A percentile compares a stretch with the other conserved stretches of the same genome.
These are phyloP conservation scores for Toxotes chatareus DNA, from an alignment of 2,113 vertebrate genomes.

Conservation along the genomic window DNA sequence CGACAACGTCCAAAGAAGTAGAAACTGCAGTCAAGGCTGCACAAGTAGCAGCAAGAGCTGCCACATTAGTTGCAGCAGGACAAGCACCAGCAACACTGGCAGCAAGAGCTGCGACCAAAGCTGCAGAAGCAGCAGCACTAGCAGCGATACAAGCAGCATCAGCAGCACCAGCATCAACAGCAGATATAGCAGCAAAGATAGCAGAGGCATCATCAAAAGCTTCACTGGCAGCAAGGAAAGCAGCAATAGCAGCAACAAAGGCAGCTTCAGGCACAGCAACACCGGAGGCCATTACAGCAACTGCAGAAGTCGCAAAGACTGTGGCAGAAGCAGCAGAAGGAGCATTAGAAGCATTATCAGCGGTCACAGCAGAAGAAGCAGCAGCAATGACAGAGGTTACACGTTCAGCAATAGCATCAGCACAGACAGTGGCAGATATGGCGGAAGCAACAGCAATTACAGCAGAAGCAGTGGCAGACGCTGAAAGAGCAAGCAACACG, in stretches of 20 bases:
- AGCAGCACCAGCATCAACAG: neutral
- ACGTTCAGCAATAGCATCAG: neutral
- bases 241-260: conserved; percentile 10
- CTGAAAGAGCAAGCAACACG: neutral
- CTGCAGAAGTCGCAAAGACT: neutral
- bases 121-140: conserved; percentile 13
- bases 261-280: neutral
- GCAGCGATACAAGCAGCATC: neutral
- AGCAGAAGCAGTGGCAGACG: neutral
- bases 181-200: neutral
- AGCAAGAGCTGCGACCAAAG: neutral
- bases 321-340: neutral
- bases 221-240: neutral
- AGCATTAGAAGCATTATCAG: neutral
- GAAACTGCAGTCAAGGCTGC: neutral
- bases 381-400: neutral
- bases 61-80: neutral
- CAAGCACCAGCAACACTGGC: neutral
- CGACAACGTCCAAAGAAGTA: neutral
- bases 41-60: conserved; percentile 6
- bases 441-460: conserved; percentile 16
- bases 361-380: neutral
- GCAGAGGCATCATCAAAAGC: neutral
- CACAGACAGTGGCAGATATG: conserved; percentile 3
- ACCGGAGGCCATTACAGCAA: neutral